These are phyloP conservation scores for Macrobrachium rosenbergii DNA, from an alignment of 1,140 invertebrate genomes.

Conservation along the genomic window DNA sequence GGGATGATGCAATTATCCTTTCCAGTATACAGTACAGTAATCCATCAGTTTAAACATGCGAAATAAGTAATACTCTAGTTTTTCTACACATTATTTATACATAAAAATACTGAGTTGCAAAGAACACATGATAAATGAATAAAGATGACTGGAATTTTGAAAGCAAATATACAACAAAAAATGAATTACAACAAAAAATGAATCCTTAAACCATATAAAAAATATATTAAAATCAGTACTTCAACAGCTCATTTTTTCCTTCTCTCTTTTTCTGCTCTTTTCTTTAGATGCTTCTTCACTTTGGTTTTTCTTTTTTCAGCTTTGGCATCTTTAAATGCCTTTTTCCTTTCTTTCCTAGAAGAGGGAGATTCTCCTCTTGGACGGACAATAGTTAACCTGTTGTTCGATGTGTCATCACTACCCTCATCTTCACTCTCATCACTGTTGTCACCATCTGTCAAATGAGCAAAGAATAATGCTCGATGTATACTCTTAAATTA, in stretches of 20 bases:
- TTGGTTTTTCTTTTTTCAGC: constrained; percentile 93
- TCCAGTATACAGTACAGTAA: too few species aligned
- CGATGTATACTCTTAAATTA: not conserved
- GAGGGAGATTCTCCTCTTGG: constrained; percentile 89
- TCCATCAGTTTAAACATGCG: too few species aligned
- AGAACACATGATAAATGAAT: too few species aligned
- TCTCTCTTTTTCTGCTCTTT: constrained; percentile 81
- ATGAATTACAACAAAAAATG: too few species aligned
- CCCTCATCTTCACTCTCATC: constrained; percentile 73
- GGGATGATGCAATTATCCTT: too few species aligned
- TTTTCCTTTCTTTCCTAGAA: constrained; percentile 88
- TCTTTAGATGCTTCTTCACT: constrained; percentile 97
- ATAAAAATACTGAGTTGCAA: too few species aligned
- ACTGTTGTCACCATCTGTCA: constrained; percentile 70
- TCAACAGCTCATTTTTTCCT: constrained; percentile 34
- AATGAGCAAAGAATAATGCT: not conserved
- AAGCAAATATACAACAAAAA: too few species aligned
- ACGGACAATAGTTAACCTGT: constrained; percentile 78
- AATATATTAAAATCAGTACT: not conserved
- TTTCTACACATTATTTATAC: too few species aligned
- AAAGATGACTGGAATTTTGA: too few species aligned
- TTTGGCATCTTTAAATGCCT: constrained; percentile 87
- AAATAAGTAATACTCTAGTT: too few species aligned
- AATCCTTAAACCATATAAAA: too few species aligned
- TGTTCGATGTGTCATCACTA: constrained; percentile 69